Base-by-base conservation (phyloP, 2,797 vertebrate species). In the Hybognathus amarus region DNA sequence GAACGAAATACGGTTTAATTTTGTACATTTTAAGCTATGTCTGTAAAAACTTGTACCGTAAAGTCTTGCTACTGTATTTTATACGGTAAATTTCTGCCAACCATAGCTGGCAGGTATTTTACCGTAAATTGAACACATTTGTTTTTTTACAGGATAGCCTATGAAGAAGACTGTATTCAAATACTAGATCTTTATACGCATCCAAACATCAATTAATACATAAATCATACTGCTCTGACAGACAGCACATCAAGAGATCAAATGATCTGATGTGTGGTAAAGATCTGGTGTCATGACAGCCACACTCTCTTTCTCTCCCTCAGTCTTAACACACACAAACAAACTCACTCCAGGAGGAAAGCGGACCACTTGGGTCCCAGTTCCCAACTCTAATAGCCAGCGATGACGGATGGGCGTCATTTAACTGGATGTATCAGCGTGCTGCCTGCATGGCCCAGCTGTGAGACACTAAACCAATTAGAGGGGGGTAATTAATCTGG, bases 401-500 rank as follows among this genome's bases (percentile, higher is more conserved):
- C 89, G 85, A 90, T 97, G 96, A 97, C 93, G 95, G 96, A 97
- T 97, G 95, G 94, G 93, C 92, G 2, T 96, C 95, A 95, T 97
- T 97, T 97, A 96, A 94, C 92, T 93, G 94, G 94, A 95, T 95
- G 95, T 94, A 96, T 95, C 96, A 95, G 94, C 91, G 92, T 93
- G 95, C 92, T 93, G 93, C 93, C 93, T 94, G 94, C 92, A 86
- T 95, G 94, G 94, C 93, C 94, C 95, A 97, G 96, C 95, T 96
- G 95, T 96, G 95, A 95, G 93, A 92, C 91, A 94, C 95, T 95
- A 96, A 96, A 96, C 95, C 95, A 96, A 96, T 97, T 96, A 96
- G 93, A 95, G 95, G 93, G 92, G 93, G 94, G 94, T 95, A 96
- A 97, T 97, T 96, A 97, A 96, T 96, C 95, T 96, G 94, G 93